Evolutionary conservation across 1,140 invertebrate genomes (phyloP), one percentile per base, ranked within the genome.

Genomic region (Stegodyphus dumicola): DNA sequence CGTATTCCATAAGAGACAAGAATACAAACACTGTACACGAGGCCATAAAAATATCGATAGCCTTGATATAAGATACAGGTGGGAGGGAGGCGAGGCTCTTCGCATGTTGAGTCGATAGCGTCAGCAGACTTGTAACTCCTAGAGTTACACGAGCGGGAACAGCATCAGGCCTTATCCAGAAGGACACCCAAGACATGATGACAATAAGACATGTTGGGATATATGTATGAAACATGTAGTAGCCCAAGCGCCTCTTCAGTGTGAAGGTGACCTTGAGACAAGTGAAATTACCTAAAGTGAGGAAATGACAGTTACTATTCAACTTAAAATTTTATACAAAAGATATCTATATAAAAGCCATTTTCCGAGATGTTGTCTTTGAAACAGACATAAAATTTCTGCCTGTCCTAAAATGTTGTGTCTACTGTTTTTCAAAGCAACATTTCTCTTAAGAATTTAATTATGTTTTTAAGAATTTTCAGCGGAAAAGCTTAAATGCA

Each of bases 1-100:
- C 97, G 90, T 97, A 97, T 90, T 97, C 96, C 96, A 97, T 97
- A 56, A 97, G 90, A 6, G 96, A 96, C 94, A 97, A 95, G 90
- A 97, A 97, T 88, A 97, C 96, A 91, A 97, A 96, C 54, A 89
- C 56, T 0, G 88, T 89, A 74, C 88, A 89, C 7, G 60, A 69
- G 13, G 87, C 86, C 88, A 89, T 89, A 77, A 89, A 89, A 15
- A 89, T 88, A 60, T 89, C 88, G 56, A 89, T 88, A 75, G 90
- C 90, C 83, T 97, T 97, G 9, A 97, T 90, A 89, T 97, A 97
- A 0, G 96, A 97, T 1, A 97, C 95, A 90, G 96, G 96, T 7
- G 96, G 96, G 70, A 97, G 90, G 10, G 95, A 94, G 0, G 95
- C 95, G 90, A 97, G 96, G 83, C 95, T 96, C 90, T 97, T 96